Conservation (phyloP, 2,888 invertebrate species). For the Hydraecia micacea region DNA sequence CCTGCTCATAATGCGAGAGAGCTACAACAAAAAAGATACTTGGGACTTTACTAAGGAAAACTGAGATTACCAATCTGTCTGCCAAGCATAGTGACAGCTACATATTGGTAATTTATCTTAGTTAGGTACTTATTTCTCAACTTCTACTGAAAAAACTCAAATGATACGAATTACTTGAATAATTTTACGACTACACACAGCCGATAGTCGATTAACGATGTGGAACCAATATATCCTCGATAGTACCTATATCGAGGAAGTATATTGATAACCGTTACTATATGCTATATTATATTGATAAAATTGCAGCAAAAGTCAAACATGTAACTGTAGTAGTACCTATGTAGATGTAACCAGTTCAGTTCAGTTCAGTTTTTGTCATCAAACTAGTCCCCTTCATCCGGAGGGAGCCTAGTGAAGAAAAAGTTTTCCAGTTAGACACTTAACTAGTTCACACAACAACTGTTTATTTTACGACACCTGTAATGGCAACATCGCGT, state of each 20-base stretch:
- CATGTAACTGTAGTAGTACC: neutral
- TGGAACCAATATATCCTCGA: neutral
- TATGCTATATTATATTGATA: neutral
- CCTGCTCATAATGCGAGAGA: neutral
- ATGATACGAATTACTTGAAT: neutral
- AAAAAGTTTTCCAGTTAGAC: slow-evolving; percentile 52
- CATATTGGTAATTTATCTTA: too few relatives aligned
- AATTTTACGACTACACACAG: neutral
- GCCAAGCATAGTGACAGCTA: too few relatives aligned
- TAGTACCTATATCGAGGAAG: neutral
- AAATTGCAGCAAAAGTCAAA: neutral
- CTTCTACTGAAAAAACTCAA: neutral
- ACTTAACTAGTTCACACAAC: slow-evolving; percentile 24
- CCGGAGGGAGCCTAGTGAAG: slow-evolving; percentile 3
- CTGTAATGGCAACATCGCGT: slow-evolving; percentile 63
- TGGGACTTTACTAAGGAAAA: neutral
- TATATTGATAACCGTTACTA: neutral
- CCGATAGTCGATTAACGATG: neutral
- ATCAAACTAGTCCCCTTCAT: slow-evolving; percentile 12
- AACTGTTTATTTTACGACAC: slow-evolving; percentile 55
- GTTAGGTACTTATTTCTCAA: neutral
- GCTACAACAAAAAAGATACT: neutral
- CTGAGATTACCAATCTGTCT: neutral
- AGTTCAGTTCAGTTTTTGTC: slow-evolving; percentile 22
- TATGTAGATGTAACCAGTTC: neutral